phyloP scores from a whole-genome alignment of 2,888 invertebrate species.

The Halictus quadricinctus region DNA sequence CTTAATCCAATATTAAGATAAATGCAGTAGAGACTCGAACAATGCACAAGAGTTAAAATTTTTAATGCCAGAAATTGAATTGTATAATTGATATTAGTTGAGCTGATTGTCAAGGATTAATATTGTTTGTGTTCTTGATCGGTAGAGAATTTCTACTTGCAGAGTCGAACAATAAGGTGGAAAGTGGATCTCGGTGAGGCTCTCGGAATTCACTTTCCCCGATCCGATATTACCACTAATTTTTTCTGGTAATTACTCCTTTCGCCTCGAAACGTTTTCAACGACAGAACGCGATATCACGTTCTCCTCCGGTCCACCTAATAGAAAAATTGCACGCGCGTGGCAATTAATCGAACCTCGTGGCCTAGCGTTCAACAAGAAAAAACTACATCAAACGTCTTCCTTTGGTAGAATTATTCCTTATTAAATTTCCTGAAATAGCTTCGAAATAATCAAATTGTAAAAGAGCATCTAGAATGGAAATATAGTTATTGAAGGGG shows the following conservation, averaged over 20 bases:
- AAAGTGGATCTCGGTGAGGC: slow-evolving; percentile 9
- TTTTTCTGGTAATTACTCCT: slow-evolving; percentile 14
- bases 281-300: neutral
- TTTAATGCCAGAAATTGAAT: neutral
- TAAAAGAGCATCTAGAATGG: neutral
- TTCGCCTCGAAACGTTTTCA: neutral
- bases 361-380: neutral
- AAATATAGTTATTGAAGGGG: no score
- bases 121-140: neutral
- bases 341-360: slow-evolving; percentile 3
- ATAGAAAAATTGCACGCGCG: neutral
- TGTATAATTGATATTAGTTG: no score
- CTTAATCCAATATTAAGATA: no score
- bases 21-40: no score
- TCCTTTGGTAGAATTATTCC: neutral
- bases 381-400: neutral
- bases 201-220: slow-evolving; percentile 34
- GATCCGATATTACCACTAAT: neutral
- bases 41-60: no score
- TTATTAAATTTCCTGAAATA: neutral
- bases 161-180: neutral
- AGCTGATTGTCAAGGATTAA: neutral
- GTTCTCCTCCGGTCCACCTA: neutral
- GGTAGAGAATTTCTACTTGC: neutral
- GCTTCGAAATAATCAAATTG: neutral